Evolutionary conservation across 1,140 invertebrate species (phyloP), one percentile per base, ranked within the genome.

Genomic region (Eupristina koningsbergeri): DNA sequence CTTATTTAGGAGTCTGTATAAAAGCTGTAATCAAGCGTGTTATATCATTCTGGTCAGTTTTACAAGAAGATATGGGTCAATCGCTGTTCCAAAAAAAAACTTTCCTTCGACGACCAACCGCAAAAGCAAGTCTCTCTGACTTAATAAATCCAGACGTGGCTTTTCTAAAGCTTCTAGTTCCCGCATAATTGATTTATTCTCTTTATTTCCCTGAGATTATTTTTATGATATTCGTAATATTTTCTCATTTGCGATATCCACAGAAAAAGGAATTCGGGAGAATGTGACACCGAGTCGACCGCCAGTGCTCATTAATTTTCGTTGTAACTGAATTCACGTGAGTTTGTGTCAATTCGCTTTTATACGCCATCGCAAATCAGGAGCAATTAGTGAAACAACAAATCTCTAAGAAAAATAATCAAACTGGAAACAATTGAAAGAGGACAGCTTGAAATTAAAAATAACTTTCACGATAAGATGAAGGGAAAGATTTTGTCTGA

Each of bases 31-130:
- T 86, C 84, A 81, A 69, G 74, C 71, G 84, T 17, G 41, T 11
- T 15, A 31, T 39, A 31, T 53, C 64, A n/a, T 45, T 61, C 64
- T 45, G 84, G 85, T 69, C 78, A 85, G 84, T 86, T 86, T 85
- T 87, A 89, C 86, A 85, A 88, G 86, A 78, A 88, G 86, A 87
- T 89, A 87, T 84, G 81, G 76, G 69, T 83, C 82, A 77, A 89
- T 89, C 83, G 75, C 76, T 67, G 77, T 80, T 50, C 17, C 64
- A 61, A 58, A 6, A 3, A 76, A 5, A 84, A 45, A 84, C 80
- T 85, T 84, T 71, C 31, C 76, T 47, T 86, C 80, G 78, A 73
- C 86, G 86, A 86, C 36, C 63, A 9, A 3, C 34, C 47, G 31
- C 31, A 34, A 29, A 73, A 81, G 71, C 69, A 71, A 80, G 69